A percentile compares a stretch with the other conserved stretches of the same genome.
phyloP scores from a whole-genome alignment of 2,797 vertebrate genomes.

The Catharus ustulatus region DNA sequence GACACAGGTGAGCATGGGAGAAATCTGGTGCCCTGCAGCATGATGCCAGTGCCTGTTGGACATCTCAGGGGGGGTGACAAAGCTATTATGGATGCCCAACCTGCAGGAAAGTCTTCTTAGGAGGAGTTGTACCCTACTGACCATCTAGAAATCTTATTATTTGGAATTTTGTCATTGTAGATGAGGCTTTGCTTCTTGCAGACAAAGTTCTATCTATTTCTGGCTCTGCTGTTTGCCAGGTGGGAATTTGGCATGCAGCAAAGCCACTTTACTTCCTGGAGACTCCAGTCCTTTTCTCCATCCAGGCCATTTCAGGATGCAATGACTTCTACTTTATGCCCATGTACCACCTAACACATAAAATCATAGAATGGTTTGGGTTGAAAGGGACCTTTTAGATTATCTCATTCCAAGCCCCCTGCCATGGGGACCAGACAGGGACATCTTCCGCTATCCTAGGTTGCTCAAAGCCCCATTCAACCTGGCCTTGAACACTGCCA shows the following conservation, averaged over 20 bases:
- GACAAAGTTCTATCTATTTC: not conserved
- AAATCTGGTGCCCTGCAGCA: not conserved
- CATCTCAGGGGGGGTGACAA: not conserved
- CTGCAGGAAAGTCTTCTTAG: not conserved
- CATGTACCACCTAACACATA: not conserved
- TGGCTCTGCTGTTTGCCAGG: not conserved
- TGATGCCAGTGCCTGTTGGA: not conserved
- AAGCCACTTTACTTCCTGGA: not conserved
- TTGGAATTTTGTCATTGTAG: not conserved
- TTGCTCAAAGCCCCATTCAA: not conserved
- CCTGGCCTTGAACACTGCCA: not conserved
- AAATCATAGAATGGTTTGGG: not conserved
- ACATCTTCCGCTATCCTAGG: accelerated
- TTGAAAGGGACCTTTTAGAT: not conserved
- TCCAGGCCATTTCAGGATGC: not conserved
- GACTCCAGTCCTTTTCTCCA: not conserved
- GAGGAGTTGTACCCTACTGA: not conserved
- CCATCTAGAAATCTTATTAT: not conserved
- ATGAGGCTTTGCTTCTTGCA: not conserved
- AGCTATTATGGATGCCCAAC: not conserved
- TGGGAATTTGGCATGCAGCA: not conserved
- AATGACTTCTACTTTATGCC: not conserved
- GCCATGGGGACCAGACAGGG: not conserved
- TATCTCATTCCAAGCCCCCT: accelerated
- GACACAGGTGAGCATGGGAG: not conserved